Percentiles rank a stretch among this genome's conserved stretches.
These are phyloP conservation scores for Metridium senile DNA, from an alignment of 92 coral and sea anemone genomes.

Conservation along the genomic window DNA sequence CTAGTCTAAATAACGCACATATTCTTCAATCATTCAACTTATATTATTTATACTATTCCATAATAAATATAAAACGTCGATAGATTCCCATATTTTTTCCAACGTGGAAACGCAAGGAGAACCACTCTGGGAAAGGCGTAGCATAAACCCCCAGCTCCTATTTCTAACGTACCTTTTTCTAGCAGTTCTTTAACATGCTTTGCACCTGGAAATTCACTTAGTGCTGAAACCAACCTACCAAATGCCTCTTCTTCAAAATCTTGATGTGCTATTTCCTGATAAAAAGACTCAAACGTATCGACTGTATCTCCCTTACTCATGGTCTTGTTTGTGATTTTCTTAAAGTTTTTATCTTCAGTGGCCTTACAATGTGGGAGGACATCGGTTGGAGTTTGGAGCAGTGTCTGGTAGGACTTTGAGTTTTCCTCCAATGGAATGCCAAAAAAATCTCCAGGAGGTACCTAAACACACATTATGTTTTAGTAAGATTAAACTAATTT, in stretches of 20 bases:
- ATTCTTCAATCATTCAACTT: too few species aligned
- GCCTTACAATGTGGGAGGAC: neutral
- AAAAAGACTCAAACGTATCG: neutral
- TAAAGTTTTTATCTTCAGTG: neutral
- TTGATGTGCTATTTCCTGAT: constrained; percentile 2
- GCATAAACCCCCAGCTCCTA: too few species aligned
- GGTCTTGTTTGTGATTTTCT: neutral
- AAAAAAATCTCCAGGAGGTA: neutral
- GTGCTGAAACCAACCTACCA: neutral
- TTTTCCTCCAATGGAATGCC: neutral
- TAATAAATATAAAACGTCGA: too few species aligned
- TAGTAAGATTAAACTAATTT: neutral
- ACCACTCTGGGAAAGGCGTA: too few species aligned
- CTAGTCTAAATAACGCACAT: too few species aligned
- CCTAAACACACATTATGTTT: neutral
- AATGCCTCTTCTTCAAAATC: neutral
- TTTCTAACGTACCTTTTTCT: constrained; percentile 13
- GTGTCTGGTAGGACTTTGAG: neutral
- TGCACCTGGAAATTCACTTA: too few species aligned
- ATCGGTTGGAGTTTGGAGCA: neutral
- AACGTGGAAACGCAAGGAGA: too few species aligned
- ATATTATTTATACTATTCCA: too few species aligned
- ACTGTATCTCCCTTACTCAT: neutral
- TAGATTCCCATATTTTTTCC: too few species aligned
- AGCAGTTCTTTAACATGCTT: neutral